Evolutionary conservation across 2,113 vertebrate genomes (phyloP), one percentile per base, ranked within the genome.

Genomic region (Corynorhinus townsendii): DNA sequence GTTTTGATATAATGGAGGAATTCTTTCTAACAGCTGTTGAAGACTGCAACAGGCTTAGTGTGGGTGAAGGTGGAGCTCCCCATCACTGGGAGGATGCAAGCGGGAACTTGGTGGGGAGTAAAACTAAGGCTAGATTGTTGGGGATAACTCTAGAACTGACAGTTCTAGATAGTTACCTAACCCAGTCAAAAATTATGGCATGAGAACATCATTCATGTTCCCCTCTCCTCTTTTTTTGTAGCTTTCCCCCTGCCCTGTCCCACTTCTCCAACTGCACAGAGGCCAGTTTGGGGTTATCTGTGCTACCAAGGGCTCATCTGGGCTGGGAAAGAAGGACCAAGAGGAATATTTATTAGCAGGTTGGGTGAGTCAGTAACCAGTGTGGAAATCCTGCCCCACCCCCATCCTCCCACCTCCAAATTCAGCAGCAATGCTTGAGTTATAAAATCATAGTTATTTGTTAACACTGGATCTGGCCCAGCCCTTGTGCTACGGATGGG

Each of bases 341-440:
- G 45, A 90, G 26, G 47, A 72, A 7, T 81, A 88, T 73, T 87
- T 95, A 83, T 95, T 96, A 86, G 89, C 68, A 90, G 43, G 24
- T 17, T 79, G 38, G 7, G 45, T 97, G 94, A 96, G 82, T 96
- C 94, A 94, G 30, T 93, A 22, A 73, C 47, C 33, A 38, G 10
- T 96, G 95, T 95, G 56, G 96, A 83, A 96, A 96, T 83, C 69
- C 73, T 95, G 92, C 82, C 26, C 54, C 45, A 62, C 87, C 84
- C n/a, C 73, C 43, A 47, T 14, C 72, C 52, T 96, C 87, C 89
- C 2, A 3, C 40, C 80, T 75, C 68, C 49, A 49, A 88, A 79
- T 90, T 83, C 86, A 81, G 72, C 62, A 69, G 68, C 56, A 92
- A 71, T 66, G 35, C 26, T 79, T 97, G 86, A 93, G 88, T 95